Base-by-base conservation (phyloP, 2,113 vertebrate genomes). In the Toxotes chatareus region DNA sequence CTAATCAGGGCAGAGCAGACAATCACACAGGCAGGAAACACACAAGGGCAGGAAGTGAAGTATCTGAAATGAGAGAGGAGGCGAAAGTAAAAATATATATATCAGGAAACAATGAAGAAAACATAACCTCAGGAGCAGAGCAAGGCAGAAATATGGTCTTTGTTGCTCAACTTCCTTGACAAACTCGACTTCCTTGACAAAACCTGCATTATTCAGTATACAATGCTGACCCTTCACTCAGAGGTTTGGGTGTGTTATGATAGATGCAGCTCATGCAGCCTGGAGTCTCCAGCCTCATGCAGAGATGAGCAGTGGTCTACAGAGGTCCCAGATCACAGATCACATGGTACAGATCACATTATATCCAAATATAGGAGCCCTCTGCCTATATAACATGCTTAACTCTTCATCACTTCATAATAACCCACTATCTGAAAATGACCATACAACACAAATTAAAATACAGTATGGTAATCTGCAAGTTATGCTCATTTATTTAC, bases 401-500 rank as follows among this genome's bases (percentile, higher is more conserved):
- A 10, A 23, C 71, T 49, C 32, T 34, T 32, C 13, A n/a, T 57
- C 14, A 64, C 51, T 11, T 59, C 66, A 60, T 34, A 0, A 1
- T 47, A 46, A 32, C 4, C 6, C 21, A 12, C 31, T 60, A 2
- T 59, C 7, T 47, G 4, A 49, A 57, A 68, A 57, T 49, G 21
- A 68, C 32, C 42, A 82, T 19, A 65, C 49, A 73, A 71, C 60
- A 81, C 68, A 68, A 79, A 74, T 31, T 73, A 77, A 82, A 82
- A 23, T 57, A 75, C 79, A 84, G 16, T 34, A 62, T 27, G 36
- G 63, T 62, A 82, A 73, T 76, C 57, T 90, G 79, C 71, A 88
- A 68, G 75, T 90, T 85, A 73, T 75, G 60, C 62, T 85, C 27
- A 70, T 95, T 95, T 95, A 96, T 95, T 95, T 85, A 89, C 85